These are phyloP conservation scores for Mamestra configurata DNA, from an alignment of 1,140 invertebrate genomes.

Conservation along the genomic window DNA sequence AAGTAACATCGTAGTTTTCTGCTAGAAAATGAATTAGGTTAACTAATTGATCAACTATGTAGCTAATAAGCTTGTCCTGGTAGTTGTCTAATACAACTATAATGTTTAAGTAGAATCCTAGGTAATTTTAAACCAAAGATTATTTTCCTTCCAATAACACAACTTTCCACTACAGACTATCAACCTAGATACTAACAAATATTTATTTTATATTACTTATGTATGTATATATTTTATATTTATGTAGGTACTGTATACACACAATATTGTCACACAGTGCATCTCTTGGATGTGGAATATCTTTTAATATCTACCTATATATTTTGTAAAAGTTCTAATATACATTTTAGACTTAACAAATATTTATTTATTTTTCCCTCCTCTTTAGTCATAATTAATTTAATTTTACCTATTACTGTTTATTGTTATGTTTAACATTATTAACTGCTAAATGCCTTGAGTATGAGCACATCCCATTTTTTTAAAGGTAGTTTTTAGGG, in stretches of 20 bases:
- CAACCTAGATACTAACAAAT: constrained; percentile 25
- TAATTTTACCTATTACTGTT: no score
- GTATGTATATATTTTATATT: neutral
- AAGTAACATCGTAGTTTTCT: constrained; percentile 42
- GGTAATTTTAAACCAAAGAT: constrained; percentile 14
- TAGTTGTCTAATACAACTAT: neutral
- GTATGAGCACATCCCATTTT: no score
- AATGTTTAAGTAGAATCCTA: constrained; percentile 11
- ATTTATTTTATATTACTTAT: neutral
- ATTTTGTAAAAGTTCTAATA: constrained; percentile 29
- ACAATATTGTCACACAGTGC: neutral
- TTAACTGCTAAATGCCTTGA: no score
- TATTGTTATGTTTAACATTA: neutral
- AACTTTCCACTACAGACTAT: constrained; percentile 34
- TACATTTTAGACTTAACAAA: constrained; percentile 18
- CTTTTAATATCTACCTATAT: neutral
- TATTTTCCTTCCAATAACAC: constrained; percentile 18
- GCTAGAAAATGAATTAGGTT: constrained; percentile 37
- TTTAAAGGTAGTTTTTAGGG: no score
- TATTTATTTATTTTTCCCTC: neutral
- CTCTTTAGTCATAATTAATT: neutral
- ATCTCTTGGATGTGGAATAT: neutral
- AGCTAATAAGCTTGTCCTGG: constrained; percentile 21
- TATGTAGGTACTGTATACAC: constrained; percentile 15
- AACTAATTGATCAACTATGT: constrained; percentile 4